phyloP scores from a whole-genome alignment of 2,888 invertebrate species.

The Acrobasis repandana region DNA sequence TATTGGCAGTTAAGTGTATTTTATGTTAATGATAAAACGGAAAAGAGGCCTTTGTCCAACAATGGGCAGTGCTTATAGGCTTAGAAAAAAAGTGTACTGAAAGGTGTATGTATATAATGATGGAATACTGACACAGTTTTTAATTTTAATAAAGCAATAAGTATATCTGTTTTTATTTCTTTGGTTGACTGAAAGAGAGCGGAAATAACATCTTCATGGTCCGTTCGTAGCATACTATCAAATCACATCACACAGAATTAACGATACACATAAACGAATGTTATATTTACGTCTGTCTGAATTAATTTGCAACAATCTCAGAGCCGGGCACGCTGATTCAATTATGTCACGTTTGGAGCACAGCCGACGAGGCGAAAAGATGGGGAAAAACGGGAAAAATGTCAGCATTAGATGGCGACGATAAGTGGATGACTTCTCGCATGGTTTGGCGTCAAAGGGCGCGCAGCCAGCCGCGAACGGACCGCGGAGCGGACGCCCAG shows the following conservation, averaged over 20 bases:
- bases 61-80: no score
- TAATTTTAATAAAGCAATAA: no score
- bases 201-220: neutral
- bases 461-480: conserved; percentile 61
- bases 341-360: conserved; percentile 72
- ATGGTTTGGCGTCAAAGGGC: conserved; percentile 79
- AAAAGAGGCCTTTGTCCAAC: no score
- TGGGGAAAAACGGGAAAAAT: conserved; percentile 81
- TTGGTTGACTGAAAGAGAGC: no score
- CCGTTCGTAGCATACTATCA: neutral
- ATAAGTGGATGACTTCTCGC: conserved; percentile 81
- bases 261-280: conserved; percentile 26
- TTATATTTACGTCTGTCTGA: conserved; percentile 60
- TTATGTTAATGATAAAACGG: no score
- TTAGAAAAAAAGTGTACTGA: no score
- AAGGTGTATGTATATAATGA: no score
- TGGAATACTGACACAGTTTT: no score
- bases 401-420: conserved; percentile 74
- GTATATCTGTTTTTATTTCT: no score
- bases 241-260: neutral
- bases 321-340: conserved; percentile 66
- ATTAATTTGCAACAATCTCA: conserved; percentile 70
- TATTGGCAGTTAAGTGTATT: no score
- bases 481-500: conserved; percentile 42
- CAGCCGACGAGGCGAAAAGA: conserved; percentile 67